Base-by-base conservation (phyloP, 1,140 invertebrate species). In the Lepidurus apus region DNA sequence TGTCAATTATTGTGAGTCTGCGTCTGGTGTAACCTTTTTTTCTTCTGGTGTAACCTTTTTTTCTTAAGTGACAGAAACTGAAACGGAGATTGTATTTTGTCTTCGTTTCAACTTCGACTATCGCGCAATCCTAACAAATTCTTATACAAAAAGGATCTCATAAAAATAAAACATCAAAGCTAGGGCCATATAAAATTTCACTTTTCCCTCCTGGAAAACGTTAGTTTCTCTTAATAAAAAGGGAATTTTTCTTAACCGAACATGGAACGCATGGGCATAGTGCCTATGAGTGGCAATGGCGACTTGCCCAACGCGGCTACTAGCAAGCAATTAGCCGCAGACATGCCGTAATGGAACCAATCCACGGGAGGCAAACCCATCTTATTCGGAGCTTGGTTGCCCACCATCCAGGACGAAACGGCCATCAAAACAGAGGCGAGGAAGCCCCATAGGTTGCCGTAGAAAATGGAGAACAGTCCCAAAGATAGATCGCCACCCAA, bases 261-360 rank as follows among this genome's bases (percentile, higher is more conserved):
- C 78, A 79, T 79, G 34, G 78, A 79, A 13, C 44, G 43, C 78
- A 75, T 75, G 73, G 78, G 44, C 34, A 79, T 21, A 17, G 44
- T 74, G 3, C 45, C 73, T 26, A 79, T 13, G 10, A 74, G 73
- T 73, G 74, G 78, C 24, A 79, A 24, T 21, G 44, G 73, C 26
- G 21, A 42, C n/a, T 74, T 73, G 24, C 78, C 65, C n/a, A 79
- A 74, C 13, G 65, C 78, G 1, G 78, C 78, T 10, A 79, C 78
- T 17, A 79, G 21, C 73, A 79, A 26, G 44, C 43, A 79, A 45
- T 79, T 79, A 74, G 78, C 74, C 74, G 78, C 78, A 26, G 74
- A 74, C 8, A 79, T 21, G 8, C 78, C 78, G 74, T 79, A 79
- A 42, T 79, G 74, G 74, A 79, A 44, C 78, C 78, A 79, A 34